Conservation (phyloP, 2,113 vertebrate genomes). For the Pelodiscus sinensis region DNA sequence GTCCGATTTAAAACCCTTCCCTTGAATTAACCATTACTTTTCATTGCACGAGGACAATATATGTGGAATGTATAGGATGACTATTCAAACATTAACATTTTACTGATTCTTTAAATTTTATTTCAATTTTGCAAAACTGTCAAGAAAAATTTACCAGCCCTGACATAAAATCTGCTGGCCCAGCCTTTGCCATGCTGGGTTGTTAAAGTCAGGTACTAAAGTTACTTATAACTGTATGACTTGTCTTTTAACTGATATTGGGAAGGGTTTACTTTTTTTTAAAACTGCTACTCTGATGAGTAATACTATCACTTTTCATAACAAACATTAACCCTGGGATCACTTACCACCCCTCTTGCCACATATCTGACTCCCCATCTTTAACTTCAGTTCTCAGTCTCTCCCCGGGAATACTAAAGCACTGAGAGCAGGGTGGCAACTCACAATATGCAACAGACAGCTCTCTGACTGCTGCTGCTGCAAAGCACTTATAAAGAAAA, state of each 20-base stretch:
- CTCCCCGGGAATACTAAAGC: neutral
- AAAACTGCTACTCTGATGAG: neutral
- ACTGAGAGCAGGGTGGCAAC: neutral
- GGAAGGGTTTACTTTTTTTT: neutral
- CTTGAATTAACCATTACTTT: too few species aligned
- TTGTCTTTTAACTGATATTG: neutral
- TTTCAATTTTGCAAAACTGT: neutral
- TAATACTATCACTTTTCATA: neutral
- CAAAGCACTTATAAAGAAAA: neutral
- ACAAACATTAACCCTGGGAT: neutral
- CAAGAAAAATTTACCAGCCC: neutral
- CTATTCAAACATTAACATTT: neutral
- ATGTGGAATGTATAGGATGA: neutral
- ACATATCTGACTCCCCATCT: neutral
- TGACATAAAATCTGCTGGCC: neutral
- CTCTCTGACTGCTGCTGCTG: fast-evolving
- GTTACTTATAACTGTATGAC: neutral
- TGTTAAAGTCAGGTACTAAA: neutral
- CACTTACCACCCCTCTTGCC: fast-evolving
- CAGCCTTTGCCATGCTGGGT: neutral
- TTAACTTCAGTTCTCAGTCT: neutral
- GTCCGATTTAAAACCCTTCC: too few species aligned
- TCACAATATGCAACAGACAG: neutral
- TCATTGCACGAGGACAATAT: neutral
- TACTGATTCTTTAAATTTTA: neutral